These are phyloP conservation scores for Arothron firmamentum DNA, from an alignment of 2,113 vertebrate genomes.

Conservation along the genomic window DNA sequence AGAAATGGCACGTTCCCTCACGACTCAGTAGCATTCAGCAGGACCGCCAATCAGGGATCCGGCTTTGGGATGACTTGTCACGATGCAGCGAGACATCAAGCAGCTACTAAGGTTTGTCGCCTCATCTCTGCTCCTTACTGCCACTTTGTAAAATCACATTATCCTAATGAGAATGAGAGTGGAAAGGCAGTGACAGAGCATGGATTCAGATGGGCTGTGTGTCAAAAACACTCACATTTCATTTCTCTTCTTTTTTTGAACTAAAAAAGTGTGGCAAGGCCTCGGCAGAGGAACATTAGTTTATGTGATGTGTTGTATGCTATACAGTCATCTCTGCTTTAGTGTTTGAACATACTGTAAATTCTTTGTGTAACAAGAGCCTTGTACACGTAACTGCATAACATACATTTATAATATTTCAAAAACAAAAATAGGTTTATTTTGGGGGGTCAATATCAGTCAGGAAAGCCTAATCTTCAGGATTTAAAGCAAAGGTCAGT, in stretches of 20 bases:
- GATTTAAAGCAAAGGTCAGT: slow-evolving; percentile 34
- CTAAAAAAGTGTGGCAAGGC: slow-evolving; percentile 12
- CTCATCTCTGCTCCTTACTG: slow-evolving; percentile 64
- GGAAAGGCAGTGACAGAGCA: slow-evolving; percentile 82
- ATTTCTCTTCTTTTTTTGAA: slow-evolving; percentile 46
- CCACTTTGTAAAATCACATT: slow-evolving; percentile 77
- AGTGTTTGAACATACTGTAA: no score
- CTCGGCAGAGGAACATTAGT: slow-evolving; percentile 8
- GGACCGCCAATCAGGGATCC: slow-evolving; percentile 75
- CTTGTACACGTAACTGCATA: no score
- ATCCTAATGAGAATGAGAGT: slow-evolving; percentile 89
- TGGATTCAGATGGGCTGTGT: slow-evolving; percentile 77
- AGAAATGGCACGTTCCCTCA: slow-evolving; percentile 72
- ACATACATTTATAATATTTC: no score
- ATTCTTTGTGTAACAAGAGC: no score
- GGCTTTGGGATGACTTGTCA: slow-evolving; percentile 68
- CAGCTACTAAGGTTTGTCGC: slow-evolving; percentile 60
- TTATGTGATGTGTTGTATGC: slow-evolving; percentile 19
- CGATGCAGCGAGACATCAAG: slow-evolving; percentile 64
- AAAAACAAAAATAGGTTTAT: no score
- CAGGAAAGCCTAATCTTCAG: slow-evolving; percentile 6
- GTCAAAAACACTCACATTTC: slow-evolving; percentile 83
- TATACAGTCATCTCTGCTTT: no score
- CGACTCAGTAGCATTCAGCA: slow-evolving; percentile 70
- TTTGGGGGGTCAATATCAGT: background rate